Conservation (phyloP, 2,113 vertebrate species). For the Charadrius vociferus region DNA sequence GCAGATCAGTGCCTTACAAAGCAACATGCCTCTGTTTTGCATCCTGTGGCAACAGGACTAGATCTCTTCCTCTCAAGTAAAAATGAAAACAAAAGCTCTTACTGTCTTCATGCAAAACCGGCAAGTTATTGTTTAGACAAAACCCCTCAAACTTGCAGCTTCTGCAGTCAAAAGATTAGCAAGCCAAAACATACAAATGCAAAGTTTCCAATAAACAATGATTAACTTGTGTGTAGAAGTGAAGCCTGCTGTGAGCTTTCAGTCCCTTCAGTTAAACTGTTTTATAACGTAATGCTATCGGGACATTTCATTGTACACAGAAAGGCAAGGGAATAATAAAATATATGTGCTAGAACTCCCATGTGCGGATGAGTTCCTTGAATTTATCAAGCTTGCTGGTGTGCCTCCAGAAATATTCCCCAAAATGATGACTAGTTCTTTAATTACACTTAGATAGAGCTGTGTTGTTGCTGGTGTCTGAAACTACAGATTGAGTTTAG, state of each 20-base stretch:
- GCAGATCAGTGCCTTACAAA: background rate
- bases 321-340: background rate
- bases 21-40: background rate
- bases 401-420: constrained; percentile 11
- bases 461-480: background rate
- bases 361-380: background rate
- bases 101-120: background rate
- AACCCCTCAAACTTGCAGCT: background rate
- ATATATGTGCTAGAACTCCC: background rate
- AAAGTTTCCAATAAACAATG: background rate
- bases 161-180: background rate
- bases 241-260: background rate
- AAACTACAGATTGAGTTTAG: constrained; percentile 41
- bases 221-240: background rate
- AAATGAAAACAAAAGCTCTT: background rate
- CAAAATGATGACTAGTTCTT: constrained; percentile 19
- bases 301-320: background rate
- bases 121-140: background rate
- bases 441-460: constrained; percentile 23
- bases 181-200: background rate
- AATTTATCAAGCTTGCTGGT: constrained; percentile 14
- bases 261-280: background rate
- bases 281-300: background rate
- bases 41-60: background rate
- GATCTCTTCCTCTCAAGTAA: background rate